Base-by-base conservation (phyloP, 2,888 invertebrate species). In the Norana najaformis region DNA sequence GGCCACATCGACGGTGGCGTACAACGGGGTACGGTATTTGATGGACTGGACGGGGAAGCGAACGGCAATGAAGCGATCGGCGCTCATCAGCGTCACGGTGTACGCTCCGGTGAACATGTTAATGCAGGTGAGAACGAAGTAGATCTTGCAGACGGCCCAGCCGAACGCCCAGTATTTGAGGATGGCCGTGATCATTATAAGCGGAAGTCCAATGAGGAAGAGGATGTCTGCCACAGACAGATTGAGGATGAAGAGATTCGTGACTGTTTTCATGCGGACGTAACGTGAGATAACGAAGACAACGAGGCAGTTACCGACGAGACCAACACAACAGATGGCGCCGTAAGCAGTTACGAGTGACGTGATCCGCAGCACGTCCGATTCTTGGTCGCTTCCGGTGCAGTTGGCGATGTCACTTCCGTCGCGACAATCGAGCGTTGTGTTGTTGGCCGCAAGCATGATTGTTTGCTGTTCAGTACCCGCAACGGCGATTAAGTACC, bases 261-360 rank as follows among this genome's bases (percentile, higher is more conserved):
- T 92, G 23, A 92, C 92, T 30, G 92, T 92, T 89, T 92, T 92
- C 92, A 92, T 92, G 83, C 92, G 92, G 37, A 92, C 89, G 90
- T 92, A 92, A 30, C 91, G 89, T 20, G 89, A 38, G 53, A 92
- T 90, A 37, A 92, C 92, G 88, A 91, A 91, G 36, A 92, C 89
- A 18, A 92, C 92, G 83, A 92, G 90, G 8, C 88, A 91, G 83
- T 92, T 92, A 3, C 92, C 92, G 30, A 91, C 89, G 3, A 92
- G 89, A 23, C 92, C 92, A 23, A 90, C 82, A 23, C 90, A 83
- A 83, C 91, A 92, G 39, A 92, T 92, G 30, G 91, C 69, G 20
- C 89, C 91, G 88, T 89, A 91, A 6, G 90, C 3, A 2, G 36
- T 34, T 16, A 90, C 88, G 53, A 90, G 39, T 35, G 47, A 53